These are phyloP conservation scores for Leptodactylus fallax DNA, from an alignment of 2,797 vertebrate genomes.

Conservation along the genomic window DNA sequence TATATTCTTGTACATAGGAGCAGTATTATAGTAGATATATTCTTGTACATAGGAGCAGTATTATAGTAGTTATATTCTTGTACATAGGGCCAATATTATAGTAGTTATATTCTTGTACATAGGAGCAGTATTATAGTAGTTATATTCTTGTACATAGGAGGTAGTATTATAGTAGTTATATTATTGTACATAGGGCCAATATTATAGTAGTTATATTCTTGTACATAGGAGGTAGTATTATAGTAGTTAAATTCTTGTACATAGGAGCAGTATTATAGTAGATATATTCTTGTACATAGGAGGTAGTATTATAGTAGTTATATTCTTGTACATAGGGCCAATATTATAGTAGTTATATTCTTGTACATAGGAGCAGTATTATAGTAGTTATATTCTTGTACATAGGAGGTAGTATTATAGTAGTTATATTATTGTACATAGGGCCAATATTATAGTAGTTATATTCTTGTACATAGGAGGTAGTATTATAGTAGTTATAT, in stretches of 20 bases:
- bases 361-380: neutral
- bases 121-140: neutral
- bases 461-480: too few species aligned
- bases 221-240: too few species aligned
- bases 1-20: too few species aligned
- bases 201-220: too few species aligned
- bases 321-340: neutral
- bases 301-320: neutral
- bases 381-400: conserved; percentile 2
- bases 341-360: conserved; percentile 1
- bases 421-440: too few species aligned
- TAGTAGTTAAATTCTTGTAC: too few species aligned
- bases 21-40: neutral
- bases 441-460: too few species aligned
- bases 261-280: too few species aligned
- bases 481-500: neutral
- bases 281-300: neutral
- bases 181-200: too few species aligned
- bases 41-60: neutral
- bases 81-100: neutral
- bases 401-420: neutral
- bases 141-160: neutral
- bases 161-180: neutral
- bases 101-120: neutral
- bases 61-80: conserved; percentile 6